Evolutionary conservation across 1,140 invertebrate genomes (phyloP).

Genomic region (Oscheius sp.): DNA sequence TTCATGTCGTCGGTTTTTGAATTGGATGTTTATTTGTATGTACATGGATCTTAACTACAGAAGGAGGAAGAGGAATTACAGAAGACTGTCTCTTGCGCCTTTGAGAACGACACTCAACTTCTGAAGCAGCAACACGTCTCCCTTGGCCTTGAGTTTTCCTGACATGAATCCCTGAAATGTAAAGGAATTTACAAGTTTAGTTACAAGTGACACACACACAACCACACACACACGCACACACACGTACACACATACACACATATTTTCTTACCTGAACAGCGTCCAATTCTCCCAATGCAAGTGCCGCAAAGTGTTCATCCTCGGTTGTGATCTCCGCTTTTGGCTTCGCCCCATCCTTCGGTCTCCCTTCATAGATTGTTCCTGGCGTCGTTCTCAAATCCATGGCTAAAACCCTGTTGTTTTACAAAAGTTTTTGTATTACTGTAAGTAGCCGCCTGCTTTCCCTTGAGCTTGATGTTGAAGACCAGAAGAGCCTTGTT

Average conservation of each 20-base stretch:
- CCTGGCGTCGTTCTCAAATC: conserved; percentile 41
- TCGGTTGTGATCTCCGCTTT: conserved; percentile 69
- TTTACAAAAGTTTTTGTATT: conserved; percentile 29
- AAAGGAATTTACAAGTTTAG: neutral
- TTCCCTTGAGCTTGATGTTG: conserved; percentile 40
- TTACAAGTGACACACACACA: too few relatives aligned
- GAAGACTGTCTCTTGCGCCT: neutral
- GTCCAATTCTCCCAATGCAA: conserved; percentile 79
- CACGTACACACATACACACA: neutral
- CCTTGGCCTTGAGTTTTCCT: conserved; percentile 83
- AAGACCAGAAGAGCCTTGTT: conserved; percentile 33
- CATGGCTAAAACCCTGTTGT: conserved; percentile 30
- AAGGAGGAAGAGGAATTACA: too few relatives aligned
- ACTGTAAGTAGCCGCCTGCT: conserved; percentile 42
- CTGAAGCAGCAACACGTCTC: conserved; percentile 87
- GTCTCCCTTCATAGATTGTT: conserved; percentile 29
- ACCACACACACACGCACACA: neutral
- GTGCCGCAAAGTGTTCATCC: conserved; percentile 77
- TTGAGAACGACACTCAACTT: conserved; percentile 67
- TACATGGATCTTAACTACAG: too few relatives aligned
- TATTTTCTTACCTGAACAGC: conserved; percentile 61
- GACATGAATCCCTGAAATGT: conserved; percentile 73
- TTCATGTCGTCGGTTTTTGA: too few relatives aligned
- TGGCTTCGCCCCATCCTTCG: conserved; percentile 31
- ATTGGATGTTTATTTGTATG: too few relatives aligned